These are phyloP conservation scores for Psammodynastes pulverulentus DNA, from an alignment of 2,113 vertebrate species.

Conservation along the genomic window DNA sequence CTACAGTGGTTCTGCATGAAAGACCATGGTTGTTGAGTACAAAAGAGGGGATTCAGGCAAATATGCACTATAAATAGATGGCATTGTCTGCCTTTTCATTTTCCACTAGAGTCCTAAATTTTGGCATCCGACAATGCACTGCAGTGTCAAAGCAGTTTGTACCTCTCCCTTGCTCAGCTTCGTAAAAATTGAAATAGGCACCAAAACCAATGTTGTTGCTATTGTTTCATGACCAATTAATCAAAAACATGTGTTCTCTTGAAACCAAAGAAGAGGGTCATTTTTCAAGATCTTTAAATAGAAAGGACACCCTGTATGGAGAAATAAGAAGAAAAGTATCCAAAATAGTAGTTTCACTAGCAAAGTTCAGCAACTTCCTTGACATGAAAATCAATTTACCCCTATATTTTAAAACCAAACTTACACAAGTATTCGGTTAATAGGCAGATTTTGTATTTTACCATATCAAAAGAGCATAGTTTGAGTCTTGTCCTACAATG, in stretches of 20 bases:
- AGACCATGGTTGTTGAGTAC: conserved; percentile 65
- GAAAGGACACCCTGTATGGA: not conserved
- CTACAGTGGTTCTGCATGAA: conserved; percentile 70
- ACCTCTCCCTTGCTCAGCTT: conserved; percentile 45
- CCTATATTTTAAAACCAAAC: conserved; percentile 41
- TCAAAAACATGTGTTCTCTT: conserved; percentile 35
- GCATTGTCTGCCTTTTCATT: conserved; percentile 63
- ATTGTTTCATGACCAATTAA: conserved; percentile 40
- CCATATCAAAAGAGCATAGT: not conserved
- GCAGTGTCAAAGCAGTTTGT: conserved; percentile 59
- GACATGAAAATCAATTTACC: conserved; percentile 7
- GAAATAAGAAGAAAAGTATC: not conserved
- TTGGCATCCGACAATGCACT: conserved; percentile 65
- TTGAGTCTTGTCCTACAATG: not conserved
- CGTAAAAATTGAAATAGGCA: conserved; percentile 51
- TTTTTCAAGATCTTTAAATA: conserved; percentile 25
- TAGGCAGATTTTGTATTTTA: not conserved
- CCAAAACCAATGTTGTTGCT: conserved; percentile 47
- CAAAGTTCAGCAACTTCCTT: not conserved
- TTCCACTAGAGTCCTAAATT: conserved; percentile 56
- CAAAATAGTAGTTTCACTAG: conserved; percentile 28
- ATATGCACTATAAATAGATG: conserved; percentile 63
- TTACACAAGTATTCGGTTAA: conserved; percentile 35
- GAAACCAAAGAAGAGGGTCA: conserved; percentile 29
- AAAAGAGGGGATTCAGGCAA: conserved; percentile 68